Percentiles rank a stretch among this genome's conserved stretches.
Conservation (phyloP, 1,140 invertebrate species). For the Drosophila burlai region DNA sequence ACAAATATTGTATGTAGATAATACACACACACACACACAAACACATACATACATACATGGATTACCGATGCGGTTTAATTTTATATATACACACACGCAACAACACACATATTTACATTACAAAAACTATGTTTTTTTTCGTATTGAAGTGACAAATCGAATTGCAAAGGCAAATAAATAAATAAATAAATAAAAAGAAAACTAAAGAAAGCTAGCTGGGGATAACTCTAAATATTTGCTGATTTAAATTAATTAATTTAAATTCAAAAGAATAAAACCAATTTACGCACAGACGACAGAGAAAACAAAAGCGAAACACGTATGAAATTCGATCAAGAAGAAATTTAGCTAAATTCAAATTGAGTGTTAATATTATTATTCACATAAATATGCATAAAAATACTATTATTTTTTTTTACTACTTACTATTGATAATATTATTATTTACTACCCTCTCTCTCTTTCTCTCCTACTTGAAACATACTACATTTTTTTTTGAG, state of each 20-base stretch:
- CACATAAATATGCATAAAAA: slow-evolving; percentile 40
- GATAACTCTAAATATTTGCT: slow-evolving; percentile 45
- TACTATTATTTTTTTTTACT: slow-evolving; percentile 31
- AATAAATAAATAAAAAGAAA: slow-evolving; percentile 15
- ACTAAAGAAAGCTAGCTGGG: slow-evolving; percentile 5
- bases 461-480: slow-evolving; percentile 15
- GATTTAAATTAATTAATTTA: slow-evolving; percentile 37
- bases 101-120: slow-evolving; percentile 6
- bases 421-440: slow-evolving; percentile 25
- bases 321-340: slow-evolving; percentile 53
- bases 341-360: slow-evolving; percentile 76
- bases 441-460: slow-evolving; percentile 15
- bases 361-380: slow-evolving; percentile 57
- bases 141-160: slow-evolving; percentile 38
- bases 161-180: slow-evolving; percentile 50
- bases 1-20: slow-evolving; percentile 56
- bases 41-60: slow-evolving; percentile 28
- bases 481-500: slow-evolving; percentile 23
- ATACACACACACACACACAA: slow-evolving; percentile 35
- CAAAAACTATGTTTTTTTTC: slow-evolving; percentile 6
- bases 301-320: slow-evolving; percentile 15
- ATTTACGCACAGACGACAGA: slow-evolving; percentile 50
- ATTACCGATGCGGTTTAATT: slow-evolving; percentile 47
- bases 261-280: slow-evolving; percentile 38
- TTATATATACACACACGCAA: slow-evolving; percentile 20